Base-by-base conservation (phyloP, 2,113 vertebrate species). In the Phylloscopus trochiloides region DNA sequence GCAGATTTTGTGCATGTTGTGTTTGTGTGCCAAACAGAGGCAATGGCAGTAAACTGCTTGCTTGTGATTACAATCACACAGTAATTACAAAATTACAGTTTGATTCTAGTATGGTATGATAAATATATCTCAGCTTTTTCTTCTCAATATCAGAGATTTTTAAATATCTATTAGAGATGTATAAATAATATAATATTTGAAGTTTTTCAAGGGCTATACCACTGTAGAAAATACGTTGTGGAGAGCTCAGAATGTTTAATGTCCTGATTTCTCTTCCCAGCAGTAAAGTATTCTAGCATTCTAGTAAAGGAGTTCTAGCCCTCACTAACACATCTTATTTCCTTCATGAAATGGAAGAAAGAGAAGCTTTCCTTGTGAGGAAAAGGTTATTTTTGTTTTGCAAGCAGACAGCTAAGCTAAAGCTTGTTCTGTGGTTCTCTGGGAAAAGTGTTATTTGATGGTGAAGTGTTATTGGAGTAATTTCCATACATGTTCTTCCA, bases 11-110 rank as follows among this genome's bases (percentile, higher is more conserved):
- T 74, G 51, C 21, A 1, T n/a, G 75, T 70, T 65, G 47, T 61
- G 59, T 65, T 83, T 67, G 47, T 48, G 48, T 87, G 72, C 65
- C 61, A 84, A 50, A 62, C 16, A 1, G 22, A 89, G 87, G 88
- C 67, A 65, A 32, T 87, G 83, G 59, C 79, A 89, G 90, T 47
- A 93, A 96, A 86, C 91, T 86, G 28, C 51, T 92, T 78, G 48
- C 57, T 78, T 66, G 34, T 3, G 15, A 85, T 94, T 83, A 72
- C 78, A 58, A 62, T 75, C 82, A 78, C 45, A 51, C 36, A 48
- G 47, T 90, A 92, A 94, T 88, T 92, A 54, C 71, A 72, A 43
- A 90, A 88, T 81, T 45, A 63, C 16, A 51, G 62, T 82, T 92
- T 86, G 43, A 74, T 93, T 74, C 51, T 77, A 84, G 68, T 0